Evolutionary conservation across 2,113 vertebrate genomes (phyloP).

Genomic region (Damaliscus lunatus): DNA sequence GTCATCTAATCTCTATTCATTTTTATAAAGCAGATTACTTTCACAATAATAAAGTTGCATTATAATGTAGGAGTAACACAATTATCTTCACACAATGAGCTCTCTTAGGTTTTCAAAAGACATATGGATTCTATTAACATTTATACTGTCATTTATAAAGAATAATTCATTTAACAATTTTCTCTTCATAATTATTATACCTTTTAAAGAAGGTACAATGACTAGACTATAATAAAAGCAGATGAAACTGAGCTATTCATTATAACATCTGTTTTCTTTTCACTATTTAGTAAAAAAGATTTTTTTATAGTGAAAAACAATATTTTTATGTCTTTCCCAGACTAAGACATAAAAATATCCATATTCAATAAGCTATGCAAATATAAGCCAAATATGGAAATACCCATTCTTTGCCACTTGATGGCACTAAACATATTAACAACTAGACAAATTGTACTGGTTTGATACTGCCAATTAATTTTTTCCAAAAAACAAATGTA

Average conservation of each 20-base stretch:
- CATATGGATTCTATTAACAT: slow-evolving; percentile 14
- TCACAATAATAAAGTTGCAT: not conserved
- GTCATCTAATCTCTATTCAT: not conserved
- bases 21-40: not conserved
- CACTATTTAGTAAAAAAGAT: not conserved
- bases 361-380: not conserved
- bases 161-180: not conserved
- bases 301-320: not conserved
- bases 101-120: slow-evolving; percentile 1
- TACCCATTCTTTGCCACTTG: slow-evolving; percentile 35
- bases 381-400: slow-evolving; percentile 8
- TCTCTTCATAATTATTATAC: not conserved
- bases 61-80: not conserved
- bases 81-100: not conserved
- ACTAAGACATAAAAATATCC: not conserved
- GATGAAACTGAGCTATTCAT: not conserved
- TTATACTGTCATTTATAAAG: not conserved
- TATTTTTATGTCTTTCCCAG: not conserved
- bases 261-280: not conserved
- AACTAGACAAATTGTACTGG: not conserved
- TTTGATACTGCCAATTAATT: not conserved
- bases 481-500: not conserved
- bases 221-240: not conserved
- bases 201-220: not conserved
- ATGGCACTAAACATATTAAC: slow-evolving; percentile 39